phyloP scores from a whole-genome alignment of 2,888 invertebrate species.

The Tetranychus truncatus region DNA sequence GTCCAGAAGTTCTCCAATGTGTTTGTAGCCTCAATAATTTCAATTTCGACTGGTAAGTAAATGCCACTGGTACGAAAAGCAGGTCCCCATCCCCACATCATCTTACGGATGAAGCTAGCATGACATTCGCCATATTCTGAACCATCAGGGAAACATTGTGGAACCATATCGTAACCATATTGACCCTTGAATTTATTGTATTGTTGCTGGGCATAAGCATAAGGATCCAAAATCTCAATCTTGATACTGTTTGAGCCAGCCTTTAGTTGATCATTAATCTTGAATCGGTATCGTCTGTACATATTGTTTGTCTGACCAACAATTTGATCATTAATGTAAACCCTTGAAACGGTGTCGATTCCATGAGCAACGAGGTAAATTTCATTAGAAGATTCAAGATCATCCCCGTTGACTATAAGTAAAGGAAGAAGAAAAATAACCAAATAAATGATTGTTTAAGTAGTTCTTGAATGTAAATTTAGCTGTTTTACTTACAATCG shows the following conservation, averaged over 20 bases:
- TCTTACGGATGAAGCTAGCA: slow-evolving; percentile 70
- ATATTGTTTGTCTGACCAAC: slow-evolving; percentile 57
- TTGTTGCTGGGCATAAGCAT: slow-evolving; percentile 15
- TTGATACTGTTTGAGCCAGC: slow-evolving; percentile 21
- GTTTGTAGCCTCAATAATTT: neutral
- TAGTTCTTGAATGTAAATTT: neutral
- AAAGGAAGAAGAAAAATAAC: neutral
- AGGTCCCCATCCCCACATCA: slow-evolving; percentile 95
- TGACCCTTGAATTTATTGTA: neutral
- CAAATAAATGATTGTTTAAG: neutral
- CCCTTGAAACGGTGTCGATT: slow-evolving; percentile 60
- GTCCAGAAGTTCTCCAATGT: neutral
- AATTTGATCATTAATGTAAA: slow-evolving; percentile 49
- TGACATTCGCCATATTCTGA: slow-evolving; percentile 49
- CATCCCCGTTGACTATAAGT: neutral
- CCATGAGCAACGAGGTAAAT: slow-evolving; percentile 55
- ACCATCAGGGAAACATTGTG: slow-evolving; percentile 13
- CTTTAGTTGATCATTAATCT: slow-evolving; percentile 42
- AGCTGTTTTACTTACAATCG: slow-evolving; percentile 38
- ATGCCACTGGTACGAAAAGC: slow-evolving; percentile 81
- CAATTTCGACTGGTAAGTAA: slow-evolving; percentile 47
- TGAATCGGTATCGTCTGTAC: slow-evolving; percentile 58
- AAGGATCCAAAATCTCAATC: slow-evolving; percentile 16
- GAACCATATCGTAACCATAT: slow-evolving; percentile 17
- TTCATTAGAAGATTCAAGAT: slow-evolving; percentile 23